phyloP scores from a whole-genome alignment of 2,888 invertebrate genomes.

The Oligia latruncula region DNA sequence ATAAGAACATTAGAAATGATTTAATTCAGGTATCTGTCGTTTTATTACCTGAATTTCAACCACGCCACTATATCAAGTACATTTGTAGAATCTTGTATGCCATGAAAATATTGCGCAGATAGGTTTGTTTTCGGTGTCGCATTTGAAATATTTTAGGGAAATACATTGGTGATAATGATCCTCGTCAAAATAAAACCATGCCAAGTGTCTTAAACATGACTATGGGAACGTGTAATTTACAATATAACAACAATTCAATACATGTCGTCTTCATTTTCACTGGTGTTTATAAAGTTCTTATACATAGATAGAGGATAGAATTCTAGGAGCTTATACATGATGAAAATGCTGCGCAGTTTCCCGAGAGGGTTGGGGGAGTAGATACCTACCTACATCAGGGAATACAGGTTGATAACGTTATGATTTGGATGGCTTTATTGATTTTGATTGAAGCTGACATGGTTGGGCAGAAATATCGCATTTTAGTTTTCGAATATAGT shows the following conservation, averaged over 20 bases:
- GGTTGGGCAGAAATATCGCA: not conserved
- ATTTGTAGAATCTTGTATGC: constrained; percentile 1
- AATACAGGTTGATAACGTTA: constrained; percentile 36
- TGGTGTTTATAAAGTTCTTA: not conserved
- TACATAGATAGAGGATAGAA: not conserved
- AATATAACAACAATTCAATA: not conserved
- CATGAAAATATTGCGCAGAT: constrained; percentile 7
- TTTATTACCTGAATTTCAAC: constrained; percentile 12
- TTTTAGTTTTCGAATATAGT: not conserved
- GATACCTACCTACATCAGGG: constrained; percentile 14
- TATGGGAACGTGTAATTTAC: not conserved
- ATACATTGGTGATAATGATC: not conserved
- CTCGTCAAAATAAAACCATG: not conserved
- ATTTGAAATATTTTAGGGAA: not conserved
- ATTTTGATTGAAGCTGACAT: constrained; percentile 29
- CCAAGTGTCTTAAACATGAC: not conserved
- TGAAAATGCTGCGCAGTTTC: constrained; percentile 49
- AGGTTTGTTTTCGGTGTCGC: not conserved
- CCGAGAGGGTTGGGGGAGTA: constrained; percentile 34
- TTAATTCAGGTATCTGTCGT: not conserved
- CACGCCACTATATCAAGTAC: not conserved
- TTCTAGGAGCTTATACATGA: constrained; percentile 11
- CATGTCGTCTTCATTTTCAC: not conserved
- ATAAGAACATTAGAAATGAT: constrained; percentile 1
- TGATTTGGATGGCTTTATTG: constrained; percentile 42